These are phyloP conservation scores for human DNA, from an alignment of 2,113 vertebrate genomes.

Conservation along the genomic window DNA sequence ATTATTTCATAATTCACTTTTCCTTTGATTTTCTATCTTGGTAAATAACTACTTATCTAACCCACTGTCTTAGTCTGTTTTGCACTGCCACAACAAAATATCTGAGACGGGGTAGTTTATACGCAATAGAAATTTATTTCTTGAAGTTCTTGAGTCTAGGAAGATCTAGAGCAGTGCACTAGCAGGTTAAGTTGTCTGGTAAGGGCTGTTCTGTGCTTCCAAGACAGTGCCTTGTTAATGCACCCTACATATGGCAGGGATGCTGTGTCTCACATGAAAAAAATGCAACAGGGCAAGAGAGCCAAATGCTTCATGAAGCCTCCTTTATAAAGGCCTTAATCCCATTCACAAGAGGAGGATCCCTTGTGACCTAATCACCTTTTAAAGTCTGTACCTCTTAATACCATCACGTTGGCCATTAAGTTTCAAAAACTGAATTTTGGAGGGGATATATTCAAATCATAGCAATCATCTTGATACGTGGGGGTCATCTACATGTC, in stretches of 20 bases:
- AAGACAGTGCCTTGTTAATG: not conserved
- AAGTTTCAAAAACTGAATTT: not conserved
- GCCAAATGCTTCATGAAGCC: not conserved
- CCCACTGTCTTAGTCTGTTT: not conserved
- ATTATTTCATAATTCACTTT: not conserved
- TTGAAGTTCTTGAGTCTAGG: not conserved
- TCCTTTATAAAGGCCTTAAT: not conserved
- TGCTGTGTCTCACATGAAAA: not conserved
- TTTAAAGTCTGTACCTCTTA: not conserved
- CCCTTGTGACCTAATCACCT: not conserved
- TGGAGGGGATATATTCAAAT: not conserved
- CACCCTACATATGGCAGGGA: not conserved
- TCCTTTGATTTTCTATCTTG: not conserved
- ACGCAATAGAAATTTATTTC: not conserved
- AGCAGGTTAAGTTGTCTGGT: not conserved
- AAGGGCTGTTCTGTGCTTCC: not conserved
- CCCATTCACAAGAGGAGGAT: not conserved
- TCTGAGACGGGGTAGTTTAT: not conserved
- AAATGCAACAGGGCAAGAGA: not conserved
- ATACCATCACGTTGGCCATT: not conserved
- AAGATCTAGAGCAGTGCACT: not conserved
- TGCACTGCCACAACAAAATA: not conserved
- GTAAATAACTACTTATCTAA: not conserved
- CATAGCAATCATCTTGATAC: not conserved
- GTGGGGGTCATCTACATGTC: not conserved